These are phyloP conservation scores for Neodiprion pinetum DNA, from an alignment of 1,140 invertebrate species.

Conservation along the genomic window DNA sequence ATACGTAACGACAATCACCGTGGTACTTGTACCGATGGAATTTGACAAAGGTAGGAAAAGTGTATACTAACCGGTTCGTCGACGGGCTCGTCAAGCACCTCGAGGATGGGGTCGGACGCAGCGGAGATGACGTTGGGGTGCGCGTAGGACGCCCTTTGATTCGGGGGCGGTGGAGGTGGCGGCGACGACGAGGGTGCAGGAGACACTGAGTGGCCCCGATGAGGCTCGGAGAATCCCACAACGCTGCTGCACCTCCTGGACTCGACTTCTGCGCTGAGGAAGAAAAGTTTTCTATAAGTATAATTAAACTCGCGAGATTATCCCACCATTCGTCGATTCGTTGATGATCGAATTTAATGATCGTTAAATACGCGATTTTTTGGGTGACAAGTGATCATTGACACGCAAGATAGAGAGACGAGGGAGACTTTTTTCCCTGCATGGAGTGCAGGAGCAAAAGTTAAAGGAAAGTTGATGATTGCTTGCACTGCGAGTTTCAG, in stretches of 20 bases:
- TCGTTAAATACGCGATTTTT: too few species aligned
- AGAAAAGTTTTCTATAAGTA: conserved; percentile 15
- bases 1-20: too few species aligned
- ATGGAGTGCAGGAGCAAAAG: too few species aligned
- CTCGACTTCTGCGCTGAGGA: conserved; percentile 34
- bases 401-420: too few species aligned
- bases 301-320: too few species aligned
- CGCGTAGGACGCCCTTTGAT: conserved; percentile 34
- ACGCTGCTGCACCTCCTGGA: conserved; percentile 36
- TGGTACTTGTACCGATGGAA: background rate
- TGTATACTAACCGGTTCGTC: conserved; percentile 47
- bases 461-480: too few species aligned
- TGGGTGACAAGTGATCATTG: too few species aligned
- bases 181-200: conserved; percentile 25
- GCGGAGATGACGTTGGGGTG: conserved; percentile 35
- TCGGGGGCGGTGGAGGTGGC: conserved; percentile 34
- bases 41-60: background rate
- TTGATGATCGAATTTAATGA: too few species aligned
- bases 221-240: conserved; percentile 30
- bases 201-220: conserved; percentile 27
- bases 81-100: conserved; percentile 51
- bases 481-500: too few species aligned
- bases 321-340: too few species aligned
- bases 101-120: conserved; percentile 37
- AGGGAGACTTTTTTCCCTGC: too few species aligned